Percentiles rank a stretch among this genome's conserved stretches.
These are phyloP conservation scores for Pogonocherus hispidulus DNA, from an alignment of 2,888 invertebrate genomes.

Conservation along the genomic window DNA sequence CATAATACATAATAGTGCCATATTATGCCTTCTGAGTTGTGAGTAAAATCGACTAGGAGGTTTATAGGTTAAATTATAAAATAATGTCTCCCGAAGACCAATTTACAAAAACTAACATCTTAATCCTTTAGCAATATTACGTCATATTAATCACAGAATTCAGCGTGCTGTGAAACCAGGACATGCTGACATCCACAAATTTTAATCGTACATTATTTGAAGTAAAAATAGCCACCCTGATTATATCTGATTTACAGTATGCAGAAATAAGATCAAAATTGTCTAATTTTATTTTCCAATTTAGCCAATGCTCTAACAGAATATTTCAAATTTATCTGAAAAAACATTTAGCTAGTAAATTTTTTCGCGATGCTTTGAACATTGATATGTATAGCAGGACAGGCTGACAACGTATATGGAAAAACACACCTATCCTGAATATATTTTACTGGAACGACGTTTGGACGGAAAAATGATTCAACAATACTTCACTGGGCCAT, in stretches of 20 bases:
- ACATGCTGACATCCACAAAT: neutral
- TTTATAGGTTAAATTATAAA: too few species aligned
- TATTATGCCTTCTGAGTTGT: too few species aligned
- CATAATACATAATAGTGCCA: too few species aligned
- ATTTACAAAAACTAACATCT: too few species aligned
- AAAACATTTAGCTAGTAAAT: neutral
- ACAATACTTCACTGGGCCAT: neutral
- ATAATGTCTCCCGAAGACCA: neutral
- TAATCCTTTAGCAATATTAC: too few species aligned
- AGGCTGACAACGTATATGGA: neutral
- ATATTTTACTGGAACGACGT: neutral
- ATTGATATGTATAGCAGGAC: neutral
- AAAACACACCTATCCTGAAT: neutral
- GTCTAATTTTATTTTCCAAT: neutral
- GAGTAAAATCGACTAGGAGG: too few species aligned
- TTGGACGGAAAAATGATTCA: too few species aligned
- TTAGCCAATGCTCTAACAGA: neutral
- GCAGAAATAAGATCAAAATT: neutral
- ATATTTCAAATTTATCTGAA: neutral
- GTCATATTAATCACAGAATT: neutral
- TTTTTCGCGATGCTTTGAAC: neutral
- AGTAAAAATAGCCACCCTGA: neutral
- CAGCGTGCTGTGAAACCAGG: neutral
- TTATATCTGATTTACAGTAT: neutral
- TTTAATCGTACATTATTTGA: neutral